Percentiles rank a stretch among this genome's conserved stretches.
Conservation (phyloP, 1,140 invertebrate species). For the Nomia melanderi region DNA sequence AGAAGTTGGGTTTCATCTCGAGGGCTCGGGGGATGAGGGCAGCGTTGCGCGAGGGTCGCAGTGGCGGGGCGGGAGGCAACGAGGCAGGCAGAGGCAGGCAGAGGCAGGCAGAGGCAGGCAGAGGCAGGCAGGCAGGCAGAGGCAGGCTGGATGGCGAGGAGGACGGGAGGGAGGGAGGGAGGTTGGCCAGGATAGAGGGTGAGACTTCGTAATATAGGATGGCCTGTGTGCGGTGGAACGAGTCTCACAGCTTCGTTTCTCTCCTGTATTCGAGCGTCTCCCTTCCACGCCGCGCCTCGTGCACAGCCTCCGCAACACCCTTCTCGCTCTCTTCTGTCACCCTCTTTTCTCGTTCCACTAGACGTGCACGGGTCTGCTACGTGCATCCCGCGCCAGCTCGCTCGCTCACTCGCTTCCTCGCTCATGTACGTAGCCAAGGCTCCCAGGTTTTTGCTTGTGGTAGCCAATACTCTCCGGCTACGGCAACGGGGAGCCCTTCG, state of each 20-base stretch:
- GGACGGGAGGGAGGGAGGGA: neutral
- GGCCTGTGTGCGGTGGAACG: constrained; percentile 67
- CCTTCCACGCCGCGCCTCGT: constrained; percentile 9
- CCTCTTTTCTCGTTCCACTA: constrained; percentile 56
- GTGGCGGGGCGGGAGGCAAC: neutral
- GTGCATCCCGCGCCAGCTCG: constrained; percentile 36
- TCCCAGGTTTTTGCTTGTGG: constrained; percentile 66
- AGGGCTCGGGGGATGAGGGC: constrained; percentile 66
- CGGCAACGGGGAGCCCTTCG: constrained; percentile 59
- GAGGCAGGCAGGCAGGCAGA: too few species aligned
- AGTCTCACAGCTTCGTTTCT: constrained; percentile 59
- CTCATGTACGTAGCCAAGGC: constrained; percentile 49
- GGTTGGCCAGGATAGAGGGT: constrained; percentile 62
- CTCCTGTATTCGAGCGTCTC: constrained; percentile 57
- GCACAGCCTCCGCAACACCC: neutral
- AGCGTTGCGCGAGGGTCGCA: constrained; percentile 9
- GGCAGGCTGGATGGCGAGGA: too few species aligned
- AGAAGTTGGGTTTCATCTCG: constrained; percentile 78
- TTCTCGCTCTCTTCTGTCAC: constrained; percentile 39
- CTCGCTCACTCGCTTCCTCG: neutral
- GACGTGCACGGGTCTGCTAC: constrained; percentile 31
- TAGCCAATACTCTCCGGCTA: constrained; percentile 67
- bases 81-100: too few species aligned
- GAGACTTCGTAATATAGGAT: constrained; percentile 71
- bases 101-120: too few species aligned